Conservation (phyloP, 2,113 vertebrate species). For the Brachypteracias leptosomus region DNA sequence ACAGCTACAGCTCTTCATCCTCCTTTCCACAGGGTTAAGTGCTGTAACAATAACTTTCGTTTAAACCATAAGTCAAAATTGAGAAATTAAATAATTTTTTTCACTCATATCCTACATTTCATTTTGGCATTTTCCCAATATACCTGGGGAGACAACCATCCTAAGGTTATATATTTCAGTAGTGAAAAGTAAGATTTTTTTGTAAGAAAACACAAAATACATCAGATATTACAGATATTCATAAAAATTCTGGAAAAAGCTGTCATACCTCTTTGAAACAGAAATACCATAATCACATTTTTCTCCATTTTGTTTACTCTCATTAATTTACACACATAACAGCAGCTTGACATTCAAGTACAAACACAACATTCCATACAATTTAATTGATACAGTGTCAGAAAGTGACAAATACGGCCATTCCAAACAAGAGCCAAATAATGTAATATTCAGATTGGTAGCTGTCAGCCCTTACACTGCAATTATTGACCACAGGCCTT, state of each 20-base stretch:
- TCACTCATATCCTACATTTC: neutral
- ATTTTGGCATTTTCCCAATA: neutral
- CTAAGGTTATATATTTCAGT: neutral
- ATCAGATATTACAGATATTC: neutral
- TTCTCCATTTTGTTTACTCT: neutral
- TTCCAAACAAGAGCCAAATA: neutral
- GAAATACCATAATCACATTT: neutral
- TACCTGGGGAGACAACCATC: neutral
- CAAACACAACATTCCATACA: neutral
- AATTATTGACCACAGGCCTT: neutral
- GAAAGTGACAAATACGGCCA: neutral
- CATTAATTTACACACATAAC: neutral
- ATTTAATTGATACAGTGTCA: neutral
- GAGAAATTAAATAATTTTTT: neutral
- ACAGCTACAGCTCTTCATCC: neutral
- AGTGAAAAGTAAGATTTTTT: neutral
- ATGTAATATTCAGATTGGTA: neutral
- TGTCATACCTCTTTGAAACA: neutral
- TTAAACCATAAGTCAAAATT: neutral
- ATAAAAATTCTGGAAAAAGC: neutral
- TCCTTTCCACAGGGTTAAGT: neutral
- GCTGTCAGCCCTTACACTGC: neutral
- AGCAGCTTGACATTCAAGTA: neutral
- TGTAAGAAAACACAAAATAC: neutral
- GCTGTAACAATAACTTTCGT: neutral